phyloP scores from a whole-genome alignment of 2,113 vertebrate genomes.

The Melanostigma gelatinosum region DNA sequence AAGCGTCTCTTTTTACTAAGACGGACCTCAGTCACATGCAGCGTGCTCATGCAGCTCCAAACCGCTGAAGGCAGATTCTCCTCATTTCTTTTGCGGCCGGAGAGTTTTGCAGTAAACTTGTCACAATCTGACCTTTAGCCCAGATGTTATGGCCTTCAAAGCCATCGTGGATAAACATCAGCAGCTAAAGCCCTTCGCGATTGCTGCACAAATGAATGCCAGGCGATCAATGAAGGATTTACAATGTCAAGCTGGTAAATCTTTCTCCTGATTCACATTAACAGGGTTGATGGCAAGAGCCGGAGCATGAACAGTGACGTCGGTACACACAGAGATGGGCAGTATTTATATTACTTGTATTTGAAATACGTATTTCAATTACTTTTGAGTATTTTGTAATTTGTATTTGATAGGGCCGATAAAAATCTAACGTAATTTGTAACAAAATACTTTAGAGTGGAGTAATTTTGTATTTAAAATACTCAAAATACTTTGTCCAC shows the following conservation, averaged over 20 bases:
- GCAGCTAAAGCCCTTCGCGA: constrained; percentile 55
- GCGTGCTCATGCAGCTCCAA: constrained; percentile 1
- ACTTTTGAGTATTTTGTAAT: no score
- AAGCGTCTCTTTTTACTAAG: constrained; percentile 24
- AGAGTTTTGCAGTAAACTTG: constrained; percentile 46
- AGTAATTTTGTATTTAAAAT: no score
- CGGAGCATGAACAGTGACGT: constrained; percentile 21
- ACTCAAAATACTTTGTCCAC: no score
- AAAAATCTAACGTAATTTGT: no score
- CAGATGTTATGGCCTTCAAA: constrained; percentile 71
- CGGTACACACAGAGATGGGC: not conserved
- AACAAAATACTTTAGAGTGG: no score
- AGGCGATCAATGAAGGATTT: constrained; percentile 74
- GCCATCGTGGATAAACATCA: constrained; percentile 61
- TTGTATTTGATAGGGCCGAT: no score
- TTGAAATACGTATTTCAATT: no score
- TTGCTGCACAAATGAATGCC: constrained; percentile 57
- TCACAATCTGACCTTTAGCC: constrained; percentile 66
- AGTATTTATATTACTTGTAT: no score
- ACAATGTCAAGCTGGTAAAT: constrained; percentile 63
- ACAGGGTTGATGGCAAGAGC: constrained; percentile 42
- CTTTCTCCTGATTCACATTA: constrained; percentile 56
- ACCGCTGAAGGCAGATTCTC: constrained; percentile 33
- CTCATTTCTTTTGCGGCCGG: constrained; percentile 41
- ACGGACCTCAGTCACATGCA: constrained; percentile 12